phyloP scores from a whole-genome alignment of 2,797 vertebrate species.

The Myotis myotis region DNA sequence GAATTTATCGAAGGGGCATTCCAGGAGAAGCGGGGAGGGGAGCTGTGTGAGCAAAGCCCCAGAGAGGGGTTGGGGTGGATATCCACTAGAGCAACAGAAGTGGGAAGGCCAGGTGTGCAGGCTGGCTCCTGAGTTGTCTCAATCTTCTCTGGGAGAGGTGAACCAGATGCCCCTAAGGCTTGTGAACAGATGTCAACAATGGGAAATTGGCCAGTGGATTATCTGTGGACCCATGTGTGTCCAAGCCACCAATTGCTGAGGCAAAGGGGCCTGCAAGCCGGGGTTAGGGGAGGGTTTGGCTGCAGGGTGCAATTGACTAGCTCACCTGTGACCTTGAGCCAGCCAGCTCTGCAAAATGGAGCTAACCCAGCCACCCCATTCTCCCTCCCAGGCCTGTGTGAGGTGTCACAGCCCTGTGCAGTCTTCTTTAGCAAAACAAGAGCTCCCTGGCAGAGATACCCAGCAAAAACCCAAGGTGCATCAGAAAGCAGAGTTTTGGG shows the following conservation, averaged over 20 bases:
- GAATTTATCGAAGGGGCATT: background rate
- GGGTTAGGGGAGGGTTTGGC: too few species aligned
- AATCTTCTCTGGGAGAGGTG: background rate
- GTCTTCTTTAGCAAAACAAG: background rate
- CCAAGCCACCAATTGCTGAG: background rate
- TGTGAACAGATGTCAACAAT: background rate
- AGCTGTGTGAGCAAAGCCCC: background rate
- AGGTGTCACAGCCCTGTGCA: background rate
- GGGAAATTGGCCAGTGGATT: conserved; percentile 24
- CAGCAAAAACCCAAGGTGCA: background rate
- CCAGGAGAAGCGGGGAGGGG: background rate
- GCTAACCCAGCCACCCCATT: background rate
- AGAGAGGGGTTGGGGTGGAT: background rate
- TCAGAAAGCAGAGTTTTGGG: conserved; percentile 33
- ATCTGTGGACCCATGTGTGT: background rate
- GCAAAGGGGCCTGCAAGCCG: background rate
- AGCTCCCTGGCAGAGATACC: background rate
- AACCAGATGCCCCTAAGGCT: conserved; percentile 20
- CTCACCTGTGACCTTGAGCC: background rate
- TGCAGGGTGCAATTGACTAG: background rate
- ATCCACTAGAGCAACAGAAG: background rate
- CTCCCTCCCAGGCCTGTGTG: background rate
- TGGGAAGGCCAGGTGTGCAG: background rate
- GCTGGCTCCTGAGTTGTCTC: conserved; percentile 11
- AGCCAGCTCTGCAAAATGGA: background rate